Base-by-base conservation (phyloP, 2,113 vertebrate species). In the Seriola quinqueradiata region DNA sequence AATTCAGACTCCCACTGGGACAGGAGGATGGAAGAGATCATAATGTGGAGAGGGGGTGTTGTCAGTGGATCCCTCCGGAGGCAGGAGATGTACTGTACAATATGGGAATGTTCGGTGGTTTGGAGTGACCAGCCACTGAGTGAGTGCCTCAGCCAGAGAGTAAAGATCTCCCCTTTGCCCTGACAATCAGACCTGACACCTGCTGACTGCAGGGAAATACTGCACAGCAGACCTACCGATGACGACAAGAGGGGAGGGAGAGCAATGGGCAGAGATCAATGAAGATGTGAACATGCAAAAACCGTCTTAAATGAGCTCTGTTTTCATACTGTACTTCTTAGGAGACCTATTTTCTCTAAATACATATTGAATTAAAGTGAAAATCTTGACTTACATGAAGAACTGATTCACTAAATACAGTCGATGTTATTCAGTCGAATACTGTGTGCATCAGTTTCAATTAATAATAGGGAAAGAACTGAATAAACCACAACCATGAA, bases 181-280 rank as follows among this genome's bases (percentile, higher is more conserved):
- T 70, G 61, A 74, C 79, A 79, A 87, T 87, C 77, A 75, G 67
- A 86, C 70, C 61, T 85, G 86, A 87, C 79, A 88, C 59, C 86
- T 70, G 73, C 69, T 84, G 68, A 78, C 85, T 82, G 65, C 48
- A 28, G 81, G 65, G 81, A 38, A 63, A 67, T 1, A n/a, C 65
- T 50, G 57, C 64, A 64, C 70, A 19, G 60, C 60, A 67, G 54
- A 81, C 23, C 48, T 14, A 59, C 23, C 14, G n/a, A 28, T 5
- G 54, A 77, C 25, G 54, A 28, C 11, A 59, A 6, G 57, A 68
- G 25, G 9, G 11, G 40, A 36, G 5, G 19, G 21, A 40, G 44
- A 59, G 42, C 17, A 17, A 17, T 48, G 55, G 1, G 28, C 57
- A 55, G 48, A 54, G 10, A 50, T 34, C 57, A 52, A 44, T 5